Percentiles rank a stretch among this genome's conserved stretches.
These are phyloP conservation scores for Brachyhypopomus occidentalis DNA, from an alignment of 2,113 vertebrate genomes.

Conservation along the genomic window DNA sequence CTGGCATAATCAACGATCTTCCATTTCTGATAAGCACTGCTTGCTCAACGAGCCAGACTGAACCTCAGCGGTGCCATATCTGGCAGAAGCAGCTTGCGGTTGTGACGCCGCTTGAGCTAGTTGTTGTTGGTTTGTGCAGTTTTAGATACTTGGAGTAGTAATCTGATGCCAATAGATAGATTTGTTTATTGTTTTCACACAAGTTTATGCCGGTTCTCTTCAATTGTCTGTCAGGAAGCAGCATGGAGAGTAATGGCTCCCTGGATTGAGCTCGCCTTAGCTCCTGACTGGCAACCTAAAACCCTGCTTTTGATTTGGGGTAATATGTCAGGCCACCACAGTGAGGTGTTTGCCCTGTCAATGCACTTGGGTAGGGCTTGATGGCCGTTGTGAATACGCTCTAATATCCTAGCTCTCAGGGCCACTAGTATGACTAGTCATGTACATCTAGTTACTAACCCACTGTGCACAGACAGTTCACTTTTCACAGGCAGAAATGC, in stretches of 20 bases:
- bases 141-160: constrained; percentile 1
- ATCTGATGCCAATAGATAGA: constrained; percentile 23
- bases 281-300: no score
- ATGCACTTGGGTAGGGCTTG: constrained; percentile 30
- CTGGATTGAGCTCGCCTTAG: no score
- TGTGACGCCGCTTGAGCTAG: no score
- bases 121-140: no score
- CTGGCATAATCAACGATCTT: no score
- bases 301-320: background rate
- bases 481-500: constrained; percentile 22
- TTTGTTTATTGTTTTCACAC: constrained; percentile 32
- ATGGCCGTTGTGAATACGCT: constrained; percentile 34
- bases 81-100: no score
- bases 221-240: background rate
- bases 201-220: constrained; percentile 30
- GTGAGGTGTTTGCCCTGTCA: constrained; percentile 28
- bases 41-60: no score
- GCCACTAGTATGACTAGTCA: constrained; percentile 25
- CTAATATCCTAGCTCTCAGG: background rate
- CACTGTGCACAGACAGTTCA: constrained; percentile 14
- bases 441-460: background rate
- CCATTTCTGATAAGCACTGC: no score
- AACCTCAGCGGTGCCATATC: no score
- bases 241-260: no score
- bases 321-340: constrained; percentile 27